Conservation (phyloP, 2,797 vertebrate species). For the Premnoplex brunnescens region DNA sequence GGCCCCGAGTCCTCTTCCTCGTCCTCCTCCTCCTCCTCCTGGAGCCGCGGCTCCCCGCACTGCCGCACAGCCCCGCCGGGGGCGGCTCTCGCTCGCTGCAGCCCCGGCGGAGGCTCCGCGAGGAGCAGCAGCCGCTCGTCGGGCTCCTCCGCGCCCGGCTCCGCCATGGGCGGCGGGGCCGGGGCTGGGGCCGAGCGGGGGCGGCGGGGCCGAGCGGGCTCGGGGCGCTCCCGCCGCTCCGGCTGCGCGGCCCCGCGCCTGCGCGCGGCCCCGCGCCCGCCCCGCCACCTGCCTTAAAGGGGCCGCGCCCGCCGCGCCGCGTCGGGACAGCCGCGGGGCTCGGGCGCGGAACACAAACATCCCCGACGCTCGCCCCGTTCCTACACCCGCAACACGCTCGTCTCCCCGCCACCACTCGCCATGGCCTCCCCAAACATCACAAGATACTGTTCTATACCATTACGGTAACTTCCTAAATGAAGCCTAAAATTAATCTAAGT, state of each 20-base stretch:
- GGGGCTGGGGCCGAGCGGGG: not conserved
- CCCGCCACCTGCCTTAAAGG: constrained; percentile 36
- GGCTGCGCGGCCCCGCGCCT: not conserved
- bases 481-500: not conserved
- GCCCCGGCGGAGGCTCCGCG: not conserved
- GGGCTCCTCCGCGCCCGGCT: not conserved
- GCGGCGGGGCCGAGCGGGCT: not conserved
- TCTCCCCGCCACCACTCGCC: not conserved
- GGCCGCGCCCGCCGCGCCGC: not conserved
- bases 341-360: not conserved
- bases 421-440: rapidly evolving
- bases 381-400: not conserved
- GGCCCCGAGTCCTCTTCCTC: constrained; percentile 33
- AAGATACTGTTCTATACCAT: no score
- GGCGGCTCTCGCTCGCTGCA: not conserved
- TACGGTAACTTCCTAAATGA: not conserved
- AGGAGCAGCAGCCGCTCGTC: not conserved
- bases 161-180: not conserved
- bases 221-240: not conserved
- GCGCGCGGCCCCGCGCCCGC: not conserved
- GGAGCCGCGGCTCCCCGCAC: not conserved
- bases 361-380: not conserved
- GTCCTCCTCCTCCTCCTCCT: not conserved
- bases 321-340: no score
- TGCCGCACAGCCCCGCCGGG: not conserved